Evolutionary conservation across 2,113 vertebrate species (phyloP).

Genomic region (Cyphomyrus discorhynchus): DNA sequence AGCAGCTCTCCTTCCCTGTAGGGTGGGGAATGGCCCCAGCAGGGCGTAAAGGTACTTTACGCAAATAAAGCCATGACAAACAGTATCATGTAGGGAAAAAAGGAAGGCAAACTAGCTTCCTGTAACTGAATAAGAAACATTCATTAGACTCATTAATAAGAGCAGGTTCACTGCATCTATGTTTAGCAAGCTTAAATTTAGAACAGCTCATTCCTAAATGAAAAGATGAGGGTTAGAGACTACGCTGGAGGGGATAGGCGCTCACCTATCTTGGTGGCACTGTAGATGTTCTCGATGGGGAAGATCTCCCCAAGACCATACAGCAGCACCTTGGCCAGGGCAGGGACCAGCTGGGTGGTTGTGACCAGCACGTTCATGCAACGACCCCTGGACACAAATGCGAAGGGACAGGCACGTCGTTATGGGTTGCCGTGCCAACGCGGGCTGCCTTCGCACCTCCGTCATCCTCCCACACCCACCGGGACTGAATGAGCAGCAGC

Average conservation of each 20-base stretch:
- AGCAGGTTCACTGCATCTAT: background rate
- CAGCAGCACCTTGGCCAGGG: constrained; percentile 91
- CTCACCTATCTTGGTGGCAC: constrained; percentile 95
- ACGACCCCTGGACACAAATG: constrained; percentile 71
- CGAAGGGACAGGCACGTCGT: constrained; percentile 23
- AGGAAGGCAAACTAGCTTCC: background rate
- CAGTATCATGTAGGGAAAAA: background rate
- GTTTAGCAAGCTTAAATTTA: background rate
- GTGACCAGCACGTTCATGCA: constrained; percentile 95
- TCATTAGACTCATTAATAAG: background rate
- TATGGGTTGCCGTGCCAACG: background rate
- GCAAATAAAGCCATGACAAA: background rate
- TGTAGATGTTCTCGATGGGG: constrained; percentile 97
- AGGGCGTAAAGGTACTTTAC: background rate
- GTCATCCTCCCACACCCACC: constrained; percentile 53
- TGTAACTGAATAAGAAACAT: background rate
- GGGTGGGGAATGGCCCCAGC: background rate
- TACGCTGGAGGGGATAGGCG: background rate
- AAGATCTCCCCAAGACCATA: constrained; percentile 93
- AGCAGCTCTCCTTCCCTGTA: constrained; percentile 95
- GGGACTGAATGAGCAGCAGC: constrained; percentile 89
- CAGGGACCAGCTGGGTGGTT: constrained; percentile 93
- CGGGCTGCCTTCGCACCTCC: background rate
- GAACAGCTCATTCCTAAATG: background rate
- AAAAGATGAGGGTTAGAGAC: background rate